Evolutionary conservation across 92 coral and sea anemone genomes (phyloP), one percentile per base, ranked within the genome.

Genomic region (Zoanthus gigantus): DNA sequence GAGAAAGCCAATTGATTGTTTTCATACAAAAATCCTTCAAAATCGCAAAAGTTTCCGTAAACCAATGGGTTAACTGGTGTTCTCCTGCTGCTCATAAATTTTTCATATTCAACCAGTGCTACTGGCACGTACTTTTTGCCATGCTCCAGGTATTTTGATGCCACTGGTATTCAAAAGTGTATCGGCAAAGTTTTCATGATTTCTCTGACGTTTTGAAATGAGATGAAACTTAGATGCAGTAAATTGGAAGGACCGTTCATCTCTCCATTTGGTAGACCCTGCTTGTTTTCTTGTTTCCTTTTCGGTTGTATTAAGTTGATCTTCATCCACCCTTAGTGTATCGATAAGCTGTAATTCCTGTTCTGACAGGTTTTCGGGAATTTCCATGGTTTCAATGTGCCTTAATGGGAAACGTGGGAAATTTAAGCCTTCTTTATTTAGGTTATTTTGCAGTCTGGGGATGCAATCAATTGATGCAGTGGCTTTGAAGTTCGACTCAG

Each of bases 181-280:
- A 13, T 17, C 69, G 72, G 29, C 94, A 92, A 89, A 85, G 92
- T 48, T 85, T 87, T 56, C 73, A 61, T 56, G 84, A 77, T 68
- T 84, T 85, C 78, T 89, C 76, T 89, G 87, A 14, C 90, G 61
- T 68, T 65, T 78, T 6, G 85, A 72, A 69, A 92, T 89, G 45
- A 77, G 16, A 56, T 86, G 87, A 85, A 89, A 92, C 29, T 79
- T 72, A 48, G 92, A 92, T 37, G 92, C 88, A 71, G 88, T 89
- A 52, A 92, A 85, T 34, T 87, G 83, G 53, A 76, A 90, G 54
- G 72, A 78, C 72, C 92, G 46, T 47, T 90, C 92, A 29, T 85
- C 74, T 45, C 71, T 85, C 91, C 91, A 82, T 73, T 80, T 66
- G 30, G 46, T 13, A 73, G 75, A 71, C 37, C 82, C 88, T 16